Percentiles rank a stretch among this genome's conserved stretches.
These are phyloP conservation scores for Cepaea hortensis DNA, from an alignment of 2,888 invertebrate genomes.

Conservation along the genomic window DNA sequence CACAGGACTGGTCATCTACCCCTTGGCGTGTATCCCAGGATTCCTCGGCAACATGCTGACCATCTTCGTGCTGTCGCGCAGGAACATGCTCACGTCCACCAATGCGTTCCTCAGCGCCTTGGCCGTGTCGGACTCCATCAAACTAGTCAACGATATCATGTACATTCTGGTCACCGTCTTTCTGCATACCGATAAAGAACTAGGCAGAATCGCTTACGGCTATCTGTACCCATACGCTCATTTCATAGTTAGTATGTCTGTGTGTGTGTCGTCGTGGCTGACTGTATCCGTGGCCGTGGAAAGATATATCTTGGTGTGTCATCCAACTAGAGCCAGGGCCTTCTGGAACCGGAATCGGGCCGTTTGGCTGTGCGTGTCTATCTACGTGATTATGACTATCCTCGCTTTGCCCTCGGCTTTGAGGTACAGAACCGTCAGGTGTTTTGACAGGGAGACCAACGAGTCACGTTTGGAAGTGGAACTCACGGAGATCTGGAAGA, in stretches of 20 bases:
- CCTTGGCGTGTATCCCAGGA: constrained; percentile 70
- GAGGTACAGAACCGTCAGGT: constrained; percentile 58
- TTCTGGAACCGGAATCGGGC: constrained; percentile 69
- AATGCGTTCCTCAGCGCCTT: constrained; percentile 66
- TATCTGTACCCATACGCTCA: constrained; percentile 75
- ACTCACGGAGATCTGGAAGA: constrained; percentile 69
- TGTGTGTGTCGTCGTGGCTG: constrained; percentile 73
- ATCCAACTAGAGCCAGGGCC: constrained; percentile 67
- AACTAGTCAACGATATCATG: constrained; percentile 72
- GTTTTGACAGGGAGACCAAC: constrained; percentile 57
- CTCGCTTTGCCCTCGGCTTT: constrained; percentile 71
- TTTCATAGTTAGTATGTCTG: constrained; percentile 71
- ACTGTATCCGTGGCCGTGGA: constrained; percentile 74
- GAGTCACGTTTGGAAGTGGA: constrained; percentile 59
- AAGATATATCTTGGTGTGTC: constrained; percentile 73
- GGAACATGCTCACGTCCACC: constrained; percentile 72
- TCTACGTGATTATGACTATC: constrained; percentile 69
- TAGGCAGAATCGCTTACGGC: constrained; percentile 68
- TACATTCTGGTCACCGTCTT: constrained; percentile 72
- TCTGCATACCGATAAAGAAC: constrained; percentile 59
- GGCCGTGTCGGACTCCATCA: constrained; percentile 72
- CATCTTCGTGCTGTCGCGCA: constrained; percentile 69
- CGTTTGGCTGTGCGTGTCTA: constrained; percentile 61
- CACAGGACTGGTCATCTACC: constrained; percentile 72
- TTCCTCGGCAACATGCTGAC: constrained; percentile 71